Conservation (phyloP, 2,113 vertebrate species). For the Triplophysa rosa region DNA sequence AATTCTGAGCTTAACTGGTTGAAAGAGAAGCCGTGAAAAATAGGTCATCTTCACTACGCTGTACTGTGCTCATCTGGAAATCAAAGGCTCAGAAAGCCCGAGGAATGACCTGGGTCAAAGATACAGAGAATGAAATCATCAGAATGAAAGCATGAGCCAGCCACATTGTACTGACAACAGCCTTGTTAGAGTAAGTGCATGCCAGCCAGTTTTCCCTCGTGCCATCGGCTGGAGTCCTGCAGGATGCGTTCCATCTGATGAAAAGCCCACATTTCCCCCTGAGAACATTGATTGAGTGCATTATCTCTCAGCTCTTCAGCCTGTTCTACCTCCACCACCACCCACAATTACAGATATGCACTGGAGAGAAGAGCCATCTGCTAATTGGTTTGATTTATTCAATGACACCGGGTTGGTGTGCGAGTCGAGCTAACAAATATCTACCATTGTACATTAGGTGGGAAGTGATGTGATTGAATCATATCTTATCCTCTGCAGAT, state of each 20-base stretch:
- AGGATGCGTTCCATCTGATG: conserved; percentile 37
- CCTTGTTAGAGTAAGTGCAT: conserved; percentile 32
- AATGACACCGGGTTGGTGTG: conserved; percentile 27
- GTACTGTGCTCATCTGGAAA: conserved; percentile 23
- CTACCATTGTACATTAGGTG: background rate
- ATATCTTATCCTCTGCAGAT: background rate
- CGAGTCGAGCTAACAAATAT: conserved; percentile 35
- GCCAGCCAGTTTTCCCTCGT: conserved; percentile 14
- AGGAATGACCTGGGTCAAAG: conserved; percentile 28
- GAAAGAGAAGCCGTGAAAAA: conserved; percentile 8
- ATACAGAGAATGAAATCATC: conserved; percentile 36
- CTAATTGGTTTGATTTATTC: conserved; percentile 49
- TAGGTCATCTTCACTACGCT: background rate
- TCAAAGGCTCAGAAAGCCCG: conserved; percentile 21
- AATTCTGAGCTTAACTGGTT: background rate
- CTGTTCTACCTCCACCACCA: conserved; percentile 11
- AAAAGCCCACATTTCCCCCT: conserved; percentile 39
- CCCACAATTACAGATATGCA: conserved; percentile 18
- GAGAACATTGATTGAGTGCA: conserved; percentile 32
- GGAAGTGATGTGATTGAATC: background rate
- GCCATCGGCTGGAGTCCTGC: conserved; percentile 19
- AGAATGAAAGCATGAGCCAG: conserved; percentile 21
- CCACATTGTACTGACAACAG: conserved; percentile 30
- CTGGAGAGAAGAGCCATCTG: conserved; percentile 22
- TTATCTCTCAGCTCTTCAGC: conserved; percentile 20